phyloP scores from a whole-genome alignment of 2,888 invertebrate species.

The Tetrapedia diversipes region DNA sequence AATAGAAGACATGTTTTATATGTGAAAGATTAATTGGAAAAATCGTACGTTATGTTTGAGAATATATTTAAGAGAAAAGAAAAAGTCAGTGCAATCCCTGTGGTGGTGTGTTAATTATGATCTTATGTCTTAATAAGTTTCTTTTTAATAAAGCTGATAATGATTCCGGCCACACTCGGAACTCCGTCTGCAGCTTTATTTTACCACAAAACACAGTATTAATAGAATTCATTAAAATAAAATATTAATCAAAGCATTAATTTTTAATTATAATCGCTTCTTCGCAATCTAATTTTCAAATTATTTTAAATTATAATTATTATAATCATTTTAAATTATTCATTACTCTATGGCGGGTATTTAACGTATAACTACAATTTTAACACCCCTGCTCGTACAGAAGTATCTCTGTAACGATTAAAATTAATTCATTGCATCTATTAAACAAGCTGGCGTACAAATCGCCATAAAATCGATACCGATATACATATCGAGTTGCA shows the following conservation, averaged over 20 bases:
- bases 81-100: slow-evolving; percentile 8
- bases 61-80: slow-evolving; percentile 33
- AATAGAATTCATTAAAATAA: background rate
- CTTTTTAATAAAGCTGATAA: slow-evolving; percentile 33
- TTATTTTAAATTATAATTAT: background rate
- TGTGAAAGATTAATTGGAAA: slow-evolving; percentile 1
- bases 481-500: background rate
- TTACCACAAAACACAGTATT: background rate
- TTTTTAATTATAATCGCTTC: background rate
- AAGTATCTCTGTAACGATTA: background rate
- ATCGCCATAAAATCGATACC: slow-evolving; percentile 27
- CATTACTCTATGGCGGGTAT: background rate
- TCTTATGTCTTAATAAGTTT: slow-evolving; percentile 23
- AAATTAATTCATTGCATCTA: slow-evolving; percentile 13
- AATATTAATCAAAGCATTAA: background rate
- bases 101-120: slow-evolving; percentile 26
- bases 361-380: background rate
- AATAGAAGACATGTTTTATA: slow-evolving; percentile 30
- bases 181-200: slow-evolving; percentile 4
- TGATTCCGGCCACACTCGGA: slow-evolving; percentile 7
- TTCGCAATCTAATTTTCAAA: background rate
- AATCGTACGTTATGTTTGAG: slow-evolving; percentile 49
- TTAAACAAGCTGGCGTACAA: background rate
- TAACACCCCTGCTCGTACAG: background rate
- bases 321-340: background rate